phyloP scores from a whole-genome alignment of 2,888 invertebrate species.

The Notodromas monacha region DNA sequence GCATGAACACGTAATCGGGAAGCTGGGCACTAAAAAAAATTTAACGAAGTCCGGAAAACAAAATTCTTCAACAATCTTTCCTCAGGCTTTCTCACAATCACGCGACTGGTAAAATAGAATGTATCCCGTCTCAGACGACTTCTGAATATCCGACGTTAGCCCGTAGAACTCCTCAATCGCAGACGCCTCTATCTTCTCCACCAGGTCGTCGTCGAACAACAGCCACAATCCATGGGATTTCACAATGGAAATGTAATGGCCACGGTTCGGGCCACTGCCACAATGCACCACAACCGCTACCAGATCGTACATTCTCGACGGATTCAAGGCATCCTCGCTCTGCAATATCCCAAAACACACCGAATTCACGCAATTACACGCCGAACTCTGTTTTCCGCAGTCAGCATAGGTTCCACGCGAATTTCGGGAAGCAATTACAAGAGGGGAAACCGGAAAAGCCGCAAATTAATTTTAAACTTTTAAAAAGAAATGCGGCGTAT shows the following conservation, averaged over 20 bases:
- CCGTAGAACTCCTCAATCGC: slow-evolving; percentile 99
- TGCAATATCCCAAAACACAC: slow-evolving; percentile 17
- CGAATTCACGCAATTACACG: too few relatives aligned
- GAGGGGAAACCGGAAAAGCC: slow-evolving; percentile 5
- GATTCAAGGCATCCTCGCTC: slow-evolving; percentile 95
- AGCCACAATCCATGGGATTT: slow-evolving; percentile 98
- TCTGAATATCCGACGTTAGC: slow-evolving; percentile 86
- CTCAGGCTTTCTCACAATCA: too few relatives aligned
- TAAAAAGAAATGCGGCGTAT: too few relatives aligned
- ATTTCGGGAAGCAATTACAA: background rate
- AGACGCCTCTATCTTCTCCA: slow-evolving; percentile 98
- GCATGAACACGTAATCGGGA: too few relatives aligned
- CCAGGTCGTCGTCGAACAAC: slow-evolving; percentile 97
- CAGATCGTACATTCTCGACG: slow-evolving; percentile 86
- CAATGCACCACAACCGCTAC: slow-evolving; percentile 98
- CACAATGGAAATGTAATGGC: slow-evolving; percentile 97
- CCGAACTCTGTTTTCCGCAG: too few relatives aligned
- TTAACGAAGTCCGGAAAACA: too few relatives aligned
- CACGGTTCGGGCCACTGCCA: slow-evolving; percentile 92
- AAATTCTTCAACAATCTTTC: too few relatives aligned
- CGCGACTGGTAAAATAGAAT: slow-evolving; percentile 94
- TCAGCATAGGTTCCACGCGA: too few relatives aligned
- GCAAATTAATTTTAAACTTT: slow-evolving; percentile 7
- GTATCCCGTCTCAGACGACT: slow-evolving; percentile 97
- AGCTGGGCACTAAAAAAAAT: too few relatives aligned